Conservation (phyloP, 2,888 invertebrate species). For the Diplolepis rosae region DNA sequence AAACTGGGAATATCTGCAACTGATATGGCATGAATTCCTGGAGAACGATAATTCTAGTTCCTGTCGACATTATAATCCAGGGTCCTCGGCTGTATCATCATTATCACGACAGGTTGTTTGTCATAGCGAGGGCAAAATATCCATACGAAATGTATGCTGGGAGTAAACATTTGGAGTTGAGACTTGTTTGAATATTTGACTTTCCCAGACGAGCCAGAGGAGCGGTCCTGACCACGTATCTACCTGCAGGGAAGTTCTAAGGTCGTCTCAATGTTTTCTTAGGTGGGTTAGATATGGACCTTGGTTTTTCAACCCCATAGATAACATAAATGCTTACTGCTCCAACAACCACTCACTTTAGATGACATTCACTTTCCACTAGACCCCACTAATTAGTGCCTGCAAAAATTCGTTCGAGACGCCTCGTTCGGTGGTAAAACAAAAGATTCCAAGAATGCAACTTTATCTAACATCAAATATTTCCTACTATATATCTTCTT, state of each 20-base stretch:
- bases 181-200: slow-evolving; percentile 71
- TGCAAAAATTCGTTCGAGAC: slow-evolving; percentile 22
- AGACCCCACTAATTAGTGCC: slow-evolving; percentile 16
- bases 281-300: slow-evolving; percentile 66
- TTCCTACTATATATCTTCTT: too few species aligned
- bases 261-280: slow-evolving; percentile 69
- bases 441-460: not conserved
- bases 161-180: slow-evolving; percentile 68
- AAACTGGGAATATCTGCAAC: slow-evolving; percentile 9
- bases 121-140: slow-evolving; percentile 58
- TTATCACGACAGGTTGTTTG: slow-evolving; percentile 72
- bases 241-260: slow-evolving; percentile 63
- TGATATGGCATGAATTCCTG: slow-evolving; percentile 6
- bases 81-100: slow-evolving; percentile 50
- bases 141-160: slow-evolving; percentile 66
- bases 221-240: slow-evolving; percentile 55
- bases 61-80: slow-evolving; percentile 23
- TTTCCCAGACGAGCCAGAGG: slow-evolving; percentile 69
- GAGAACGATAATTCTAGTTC: slow-evolving; percentile 12
- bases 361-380: slow-evolving; percentile 19
- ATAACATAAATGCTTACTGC: slow-evolving; percentile 2
- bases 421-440: slow-evolving; percentile 9
- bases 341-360: not conserved
- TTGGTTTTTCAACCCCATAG: slow-evolving; percentile 27
- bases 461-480: slow-evolving; percentile 17